These are phyloP conservation scores for Octomys mimax DNA, from an alignment of 2,797 vertebrate species.

Conservation along the genomic window DNA sequence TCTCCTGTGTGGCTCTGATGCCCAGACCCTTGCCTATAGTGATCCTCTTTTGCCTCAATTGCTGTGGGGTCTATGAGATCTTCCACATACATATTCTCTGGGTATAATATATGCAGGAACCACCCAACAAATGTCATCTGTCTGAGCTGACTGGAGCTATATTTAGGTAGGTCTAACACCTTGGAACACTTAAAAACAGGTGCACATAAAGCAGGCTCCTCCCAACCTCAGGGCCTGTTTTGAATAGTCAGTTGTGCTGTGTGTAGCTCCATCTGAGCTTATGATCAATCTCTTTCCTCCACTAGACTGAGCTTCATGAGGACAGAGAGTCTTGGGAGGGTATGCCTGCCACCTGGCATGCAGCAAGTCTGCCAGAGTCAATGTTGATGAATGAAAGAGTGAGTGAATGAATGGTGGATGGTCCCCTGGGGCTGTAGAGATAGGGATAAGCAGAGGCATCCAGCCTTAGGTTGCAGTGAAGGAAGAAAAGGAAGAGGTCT, in stretches of 20 bases:
- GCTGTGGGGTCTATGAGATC: background rate
- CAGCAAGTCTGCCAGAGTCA: background rate
- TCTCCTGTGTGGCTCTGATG: rapidly evolving
- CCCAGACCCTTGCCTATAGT: background rate
- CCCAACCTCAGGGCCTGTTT: background rate
- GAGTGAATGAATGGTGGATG: background rate
- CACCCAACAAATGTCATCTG: background rate
- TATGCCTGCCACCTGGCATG: background rate
- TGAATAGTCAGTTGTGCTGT: background rate
- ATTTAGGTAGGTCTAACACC: conserved; percentile 6
- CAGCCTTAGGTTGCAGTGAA: background rate
- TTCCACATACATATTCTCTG: background rate
- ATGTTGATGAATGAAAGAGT: background rate
- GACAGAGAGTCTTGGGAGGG: background rate
- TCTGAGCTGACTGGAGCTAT: background rate
- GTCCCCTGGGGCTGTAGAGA: background rate
- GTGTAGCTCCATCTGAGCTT: background rate
- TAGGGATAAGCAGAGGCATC: background rate
- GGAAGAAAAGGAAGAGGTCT: background rate
- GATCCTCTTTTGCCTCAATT: background rate
- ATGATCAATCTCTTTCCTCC: background rate
- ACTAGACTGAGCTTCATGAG: background rate
- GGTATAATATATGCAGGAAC: background rate
- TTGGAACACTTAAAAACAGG: conserved; percentile 6
- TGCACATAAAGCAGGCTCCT: rapidly evolving